Evolutionary conservation across 2,113 vertebrate species (phyloP).

Genomic region (Cavia porcellus): DNA sequence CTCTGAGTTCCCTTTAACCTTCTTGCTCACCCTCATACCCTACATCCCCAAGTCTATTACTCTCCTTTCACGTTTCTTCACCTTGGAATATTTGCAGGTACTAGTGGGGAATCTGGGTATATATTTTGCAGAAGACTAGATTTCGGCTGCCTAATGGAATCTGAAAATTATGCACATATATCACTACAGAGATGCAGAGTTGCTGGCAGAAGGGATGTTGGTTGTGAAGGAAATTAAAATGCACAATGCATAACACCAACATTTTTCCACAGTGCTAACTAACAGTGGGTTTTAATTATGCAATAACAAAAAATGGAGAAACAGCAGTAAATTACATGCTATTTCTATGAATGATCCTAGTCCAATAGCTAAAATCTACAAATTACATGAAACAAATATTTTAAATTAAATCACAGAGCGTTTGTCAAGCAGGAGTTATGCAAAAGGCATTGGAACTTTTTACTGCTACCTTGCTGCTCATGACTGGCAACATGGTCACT

Average conservation of each 20-base stretch:
- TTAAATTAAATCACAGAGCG: slow-evolving; percentile 36
- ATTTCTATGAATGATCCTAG: slow-evolving; percentile 63
- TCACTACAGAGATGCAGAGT: slow-evolving; percentile 3
- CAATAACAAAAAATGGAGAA: slow-evolving; percentile 71
- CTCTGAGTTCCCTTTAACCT: neutral
- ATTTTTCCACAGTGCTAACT: slow-evolving; percentile 50
- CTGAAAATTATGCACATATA: neutral
- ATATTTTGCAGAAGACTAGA: neutral
- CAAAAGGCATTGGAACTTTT: neutral
- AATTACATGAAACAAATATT: slow-evolving; percentile 67
- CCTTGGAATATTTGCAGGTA: neutral
- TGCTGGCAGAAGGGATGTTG: slow-evolving; percentile 8
- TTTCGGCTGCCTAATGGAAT: neutral
- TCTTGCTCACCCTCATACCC: neutral
- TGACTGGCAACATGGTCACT: neutral
- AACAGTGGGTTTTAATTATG: slow-evolving; percentile 77
- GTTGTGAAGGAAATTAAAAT: slow-evolving; percentile 60
- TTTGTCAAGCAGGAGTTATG: slow-evolving; percentile 12
- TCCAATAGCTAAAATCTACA: slow-evolving; percentile 66
- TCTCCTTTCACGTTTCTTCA: neutral
- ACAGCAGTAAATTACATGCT: slow-evolving; percentile 65
- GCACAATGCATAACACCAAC: neutral
- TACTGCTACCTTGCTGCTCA: neutral
- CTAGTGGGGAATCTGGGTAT: neutral
- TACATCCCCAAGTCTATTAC: neutral